Percentiles rank a stretch among this genome's conserved stretches.
phyloP scores from a whole-genome alignment of 2,888 invertebrate species.

The Drosophila buzzatii region DNA sequence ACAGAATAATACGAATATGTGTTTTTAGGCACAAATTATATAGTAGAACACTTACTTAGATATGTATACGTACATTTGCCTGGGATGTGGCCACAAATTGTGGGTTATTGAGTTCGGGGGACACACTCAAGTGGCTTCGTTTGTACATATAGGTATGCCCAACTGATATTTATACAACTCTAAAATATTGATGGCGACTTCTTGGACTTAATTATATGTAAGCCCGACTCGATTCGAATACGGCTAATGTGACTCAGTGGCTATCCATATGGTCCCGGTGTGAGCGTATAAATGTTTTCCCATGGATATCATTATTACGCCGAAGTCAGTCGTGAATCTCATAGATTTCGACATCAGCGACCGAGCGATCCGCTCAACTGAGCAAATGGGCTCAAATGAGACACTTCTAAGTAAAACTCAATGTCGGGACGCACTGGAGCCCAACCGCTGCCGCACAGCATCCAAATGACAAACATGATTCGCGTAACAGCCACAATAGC shows the following conservation, averaged over 20 bases:
- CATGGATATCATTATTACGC: conserved; percentile 76
- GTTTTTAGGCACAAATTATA: conserved; percentile 73
- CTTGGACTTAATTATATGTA: conserved; percentile 29
- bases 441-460: conserved; percentile 19
- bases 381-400: conserved; percentile 61
- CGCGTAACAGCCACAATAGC: conserved; percentile 38
- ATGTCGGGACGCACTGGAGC: conserved; percentile 21
- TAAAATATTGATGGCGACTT: conserved; percentile 56
- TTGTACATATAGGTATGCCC: not conserved
- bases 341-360: conserved; percentile 69
- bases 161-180: conserved; percentile 37
- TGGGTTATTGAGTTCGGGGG: conserved; percentile 75
- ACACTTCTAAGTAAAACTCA: conserved; percentile 69
- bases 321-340: conserved; percentile 43
- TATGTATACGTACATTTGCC: conserved; percentile 33
- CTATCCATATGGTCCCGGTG: conserved; percentile 27
- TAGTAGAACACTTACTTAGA: conserved; percentile 37
- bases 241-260: conserved; percentile 45
- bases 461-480: conserved; percentile 70
- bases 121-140: conserved; percentile 78
- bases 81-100: conserved; percentile 71
- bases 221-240: not conserved
- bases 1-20: conserved; percentile 6
- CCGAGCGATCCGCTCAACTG: conserved; percentile 64
- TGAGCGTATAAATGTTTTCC: conserved; percentile 52